Percentiles rank a stretch among this genome's conserved stretches.
phyloP scores from a whole-genome alignment of 2,113 vertebrate genomes.

The Saguinus imperator region DNA sequence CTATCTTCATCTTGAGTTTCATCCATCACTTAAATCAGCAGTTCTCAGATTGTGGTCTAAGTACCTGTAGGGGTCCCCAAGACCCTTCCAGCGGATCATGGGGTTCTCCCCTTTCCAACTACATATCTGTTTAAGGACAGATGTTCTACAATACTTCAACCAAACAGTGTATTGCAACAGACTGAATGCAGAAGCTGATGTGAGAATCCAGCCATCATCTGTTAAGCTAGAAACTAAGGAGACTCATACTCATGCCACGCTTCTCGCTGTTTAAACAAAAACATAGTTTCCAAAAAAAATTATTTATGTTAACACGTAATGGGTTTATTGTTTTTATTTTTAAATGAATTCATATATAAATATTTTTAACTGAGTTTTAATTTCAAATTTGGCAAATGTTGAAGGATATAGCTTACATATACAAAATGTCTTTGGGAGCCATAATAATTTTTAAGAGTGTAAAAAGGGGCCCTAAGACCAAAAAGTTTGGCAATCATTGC shows the following conservation, averaged over 20 bases:
- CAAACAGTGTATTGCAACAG: background rate
- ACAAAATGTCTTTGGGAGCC: background rate
- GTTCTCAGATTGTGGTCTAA: background rate
- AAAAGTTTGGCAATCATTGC: too few species aligned
- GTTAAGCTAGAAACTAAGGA: background rate
- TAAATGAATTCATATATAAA: background rate
- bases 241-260: background rate
- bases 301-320: background rate
- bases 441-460: background rate
- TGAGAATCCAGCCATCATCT: background rate
- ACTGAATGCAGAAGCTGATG: background rate
- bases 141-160: background rate
- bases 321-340: background rate
- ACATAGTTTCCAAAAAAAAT: background rate
- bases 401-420: background rate
- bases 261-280: background rate
- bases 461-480: background rate
- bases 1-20: background rate
- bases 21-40: background rate
- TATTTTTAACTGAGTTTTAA: background rate
- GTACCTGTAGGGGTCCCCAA: background rate
- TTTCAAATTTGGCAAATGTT: background rate
- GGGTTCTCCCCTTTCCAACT: background rate
- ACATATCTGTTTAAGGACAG: background rate
- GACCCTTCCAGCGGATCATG: accelerated